Evolutionary conservation across 2,797 vertebrate species (phyloP), one percentile per base, ranked within the genome.

Genomic region (Paramormyrops hopkinsi): DNA sequence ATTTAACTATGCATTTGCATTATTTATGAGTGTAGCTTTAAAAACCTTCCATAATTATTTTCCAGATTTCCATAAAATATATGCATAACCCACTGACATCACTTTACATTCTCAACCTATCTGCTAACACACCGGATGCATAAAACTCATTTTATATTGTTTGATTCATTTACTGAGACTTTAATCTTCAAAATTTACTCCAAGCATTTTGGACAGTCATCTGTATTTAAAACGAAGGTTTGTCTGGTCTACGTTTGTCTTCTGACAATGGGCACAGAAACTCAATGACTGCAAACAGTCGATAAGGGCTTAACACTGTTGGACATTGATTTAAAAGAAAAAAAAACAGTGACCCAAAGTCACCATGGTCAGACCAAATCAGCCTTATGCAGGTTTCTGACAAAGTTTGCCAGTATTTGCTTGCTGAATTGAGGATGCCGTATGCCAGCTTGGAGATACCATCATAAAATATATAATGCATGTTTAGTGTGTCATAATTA

Each of bases 1-100:
- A 94, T 94, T 95, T 94, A 95, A 93, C 94, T 92, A 91, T 41
- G 82, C 93, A 95, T 94, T 94, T 96, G 93, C 95, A 96, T 96
- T 96, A 96, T 96, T 96, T 96, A 96, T 96, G 94, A 96, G 95
- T 91, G 91, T 94, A 93, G 93, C 93, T 94, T 94, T 95, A 92
- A 94, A 95, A 96, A 91, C 92, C 94, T 93, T 94, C 92, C 91
- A 93, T 95, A 95, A 96, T 95, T 96, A 95, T 94, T 93, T 94
- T 93, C 88, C 89, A 62, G 54, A 50, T 86, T 69, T 62, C 19
- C 33, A 62, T 22, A 56, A 82, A 88, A 93, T 92, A 95, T 37
- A 56, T 37, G 85, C 82, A 85, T 51, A 85, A 50, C 46, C n/a
- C 46, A 17, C 22, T 22, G 82, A 51, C 82, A 85, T 85, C 22